phyloP scores from a whole-genome alignment of 1,140 invertebrate genomes.

The Ips nitidus region DNA sequence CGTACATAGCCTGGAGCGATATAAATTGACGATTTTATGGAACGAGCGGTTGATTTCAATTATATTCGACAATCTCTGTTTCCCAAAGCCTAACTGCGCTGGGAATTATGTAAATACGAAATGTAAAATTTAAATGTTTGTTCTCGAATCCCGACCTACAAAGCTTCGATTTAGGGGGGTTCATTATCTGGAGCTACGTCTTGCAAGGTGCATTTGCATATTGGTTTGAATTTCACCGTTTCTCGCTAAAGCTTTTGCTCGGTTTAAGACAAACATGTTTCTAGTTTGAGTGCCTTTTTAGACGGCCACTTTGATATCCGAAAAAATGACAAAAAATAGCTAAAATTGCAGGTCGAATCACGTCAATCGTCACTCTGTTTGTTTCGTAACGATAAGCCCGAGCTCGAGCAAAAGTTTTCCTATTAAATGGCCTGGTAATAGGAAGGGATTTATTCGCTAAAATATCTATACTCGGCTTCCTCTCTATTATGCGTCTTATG shows the following conservation, averaged over 20 bases:
- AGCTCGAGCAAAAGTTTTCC: neutral
- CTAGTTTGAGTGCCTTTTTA: neutral
- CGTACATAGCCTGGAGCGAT: too few species aligned
- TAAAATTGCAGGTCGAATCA: too few species aligned
- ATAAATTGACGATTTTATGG: neutral
- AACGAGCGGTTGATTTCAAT: conserved; percentile 17
- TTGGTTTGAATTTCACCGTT: conserved; percentile 20
- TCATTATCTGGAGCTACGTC: conserved; percentile 17
- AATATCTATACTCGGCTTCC: conserved; percentile 3
- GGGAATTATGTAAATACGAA: conserved; percentile 19
- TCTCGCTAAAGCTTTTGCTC: conserved; percentile 22
- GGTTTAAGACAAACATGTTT: conserved; percentile 8
- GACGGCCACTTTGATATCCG: too few species aligned
- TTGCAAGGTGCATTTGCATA: conserved; percentile 23
- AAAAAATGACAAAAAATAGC: too few species aligned
- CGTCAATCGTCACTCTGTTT: too few species aligned
- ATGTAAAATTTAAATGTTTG: conserved; percentile 25
- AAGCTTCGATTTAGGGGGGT: conserved; percentile 22
- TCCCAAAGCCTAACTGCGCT: conserved; percentile 13
- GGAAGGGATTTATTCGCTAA: neutral
- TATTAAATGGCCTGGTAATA: neutral
- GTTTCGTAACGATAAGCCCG: too few species aligned
- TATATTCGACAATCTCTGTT: conserved; percentile 15
- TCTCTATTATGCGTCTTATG: conserved; percentile 18
- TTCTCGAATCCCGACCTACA: conserved; percentile 23